Evolutionary conservation across 2,888 invertebrate species (phyloP), one percentile per base, ranked within the genome.

Genomic region (Conops quadrifasciatus): DNA sequence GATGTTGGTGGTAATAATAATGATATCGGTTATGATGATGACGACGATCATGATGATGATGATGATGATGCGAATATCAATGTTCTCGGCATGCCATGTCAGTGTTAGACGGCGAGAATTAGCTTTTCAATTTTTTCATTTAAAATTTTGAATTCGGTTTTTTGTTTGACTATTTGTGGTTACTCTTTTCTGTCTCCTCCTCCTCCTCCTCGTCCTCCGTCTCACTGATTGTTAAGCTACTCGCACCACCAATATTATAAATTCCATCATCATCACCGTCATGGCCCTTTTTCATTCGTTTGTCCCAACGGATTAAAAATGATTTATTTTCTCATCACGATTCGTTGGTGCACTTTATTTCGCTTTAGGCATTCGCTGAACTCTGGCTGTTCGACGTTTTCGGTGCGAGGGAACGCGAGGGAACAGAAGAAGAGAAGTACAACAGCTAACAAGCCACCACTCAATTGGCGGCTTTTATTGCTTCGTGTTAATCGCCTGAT

Each of bases 401-500:
- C 11, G 19, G 49, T 19, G 36, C 49, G 49, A 5, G 19, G 49
- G 5, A 16, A 15, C 11, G 49, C 2, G 4, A 19, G 49, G n/a
- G 4, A 15, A 19, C 19, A 11, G n/a, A 49, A 49, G 11, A 49
- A n/a, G 15, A 16, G 58, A 28, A 16, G 28, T 15, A 24, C 58
- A 28, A 43, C 43, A 21, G n/a, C 67, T 59, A 59, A 58, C 67
- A 59, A 47, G 59, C 63, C n/a, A n/a, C n/a, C n/a, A 56, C 53
- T 66, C 43, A n/a, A 43, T 45, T 67, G 36, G 67, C 21, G 66
- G 66, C 16, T 67, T 36, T 67, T 65, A 24, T 21, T 21, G 49
- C 53, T 36, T 43, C 30, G 53, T 59, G 67, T 58, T 67, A 67
- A 58, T 67, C 58, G 67, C 26, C 28, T 67, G 67, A 58, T 67